Percentiles rank a stretch among this genome's conserved stretches.
Evolutionary conservation across 2,113 vertebrate species (phyloP).

Genomic region (Hiodon tergisus): DNA sequence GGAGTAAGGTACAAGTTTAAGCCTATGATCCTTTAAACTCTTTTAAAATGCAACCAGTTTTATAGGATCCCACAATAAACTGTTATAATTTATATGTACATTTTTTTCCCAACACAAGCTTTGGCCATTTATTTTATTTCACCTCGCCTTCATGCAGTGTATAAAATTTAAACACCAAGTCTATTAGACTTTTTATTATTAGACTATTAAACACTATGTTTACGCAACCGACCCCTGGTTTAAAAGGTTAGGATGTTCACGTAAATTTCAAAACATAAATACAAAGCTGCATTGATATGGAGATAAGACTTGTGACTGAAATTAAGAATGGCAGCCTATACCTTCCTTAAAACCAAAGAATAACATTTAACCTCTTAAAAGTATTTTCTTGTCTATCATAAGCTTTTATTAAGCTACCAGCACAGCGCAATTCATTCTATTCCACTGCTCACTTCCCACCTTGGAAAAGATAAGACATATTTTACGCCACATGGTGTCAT

Average conservation of each 20-base stretch:
- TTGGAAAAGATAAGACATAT: neutral
- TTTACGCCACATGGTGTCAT: no score
- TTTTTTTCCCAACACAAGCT: no score
- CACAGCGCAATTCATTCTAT: constrained; percentile 3
- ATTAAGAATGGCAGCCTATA: neutral
- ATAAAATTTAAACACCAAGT: no score
- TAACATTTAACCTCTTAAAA: neutral
- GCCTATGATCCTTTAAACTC: no score
- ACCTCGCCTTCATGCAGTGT: no score
- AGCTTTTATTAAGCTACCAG: neutral
- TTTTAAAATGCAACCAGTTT: no score
- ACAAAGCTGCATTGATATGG: neutral
- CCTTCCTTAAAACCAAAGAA: neutral
- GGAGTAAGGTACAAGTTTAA: no score
- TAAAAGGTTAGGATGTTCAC: neutral
- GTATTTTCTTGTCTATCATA: neutral
- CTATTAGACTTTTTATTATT: neutral
- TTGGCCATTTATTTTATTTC: no score
- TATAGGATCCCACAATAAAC: no score
- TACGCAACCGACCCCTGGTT: neutral
- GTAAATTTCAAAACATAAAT: neutral
- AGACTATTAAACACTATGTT: neutral
- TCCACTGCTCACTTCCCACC: neutral
- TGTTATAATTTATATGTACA: no score
- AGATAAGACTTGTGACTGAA: neutral